These are phyloP conservation scores for Alectura lathami DNA, from an alignment of 2,113 vertebrate genomes.

Conservation along the genomic window DNA sequence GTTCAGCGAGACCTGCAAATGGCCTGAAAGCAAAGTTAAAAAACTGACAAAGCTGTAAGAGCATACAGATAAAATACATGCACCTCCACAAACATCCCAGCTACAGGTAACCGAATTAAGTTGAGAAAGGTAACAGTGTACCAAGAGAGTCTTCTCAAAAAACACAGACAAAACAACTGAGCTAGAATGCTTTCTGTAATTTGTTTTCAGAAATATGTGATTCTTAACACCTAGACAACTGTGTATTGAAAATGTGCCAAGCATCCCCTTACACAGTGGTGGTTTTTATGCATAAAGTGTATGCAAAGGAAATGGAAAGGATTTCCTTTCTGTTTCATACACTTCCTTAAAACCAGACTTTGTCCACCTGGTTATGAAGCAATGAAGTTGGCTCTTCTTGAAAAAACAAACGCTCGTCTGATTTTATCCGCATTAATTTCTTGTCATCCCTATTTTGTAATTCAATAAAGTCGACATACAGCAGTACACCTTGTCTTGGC, in stretches of 20 bases:
- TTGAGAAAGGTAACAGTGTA: neutral
- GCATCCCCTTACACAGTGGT: neutral
- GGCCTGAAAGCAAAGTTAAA: constrained; percentile 2
- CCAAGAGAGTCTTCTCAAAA: neutral
- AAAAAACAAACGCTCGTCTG: constrained; percentile 26
- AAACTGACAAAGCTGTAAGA: neutral
- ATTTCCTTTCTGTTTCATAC: constrained; percentile 58
- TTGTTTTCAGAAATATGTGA: neutral
- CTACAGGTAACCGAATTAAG: neutral
- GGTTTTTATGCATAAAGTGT: neutral
- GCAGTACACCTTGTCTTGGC: neutral
- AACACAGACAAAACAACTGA: neutral
- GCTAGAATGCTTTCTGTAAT: neutral
- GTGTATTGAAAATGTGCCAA: neutral
- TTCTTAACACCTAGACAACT: constrained; percentile 6
- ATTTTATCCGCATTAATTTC: neutral
- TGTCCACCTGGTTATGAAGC: constrained; percentile 45
- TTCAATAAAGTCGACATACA: neutral
- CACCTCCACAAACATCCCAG: neutral
- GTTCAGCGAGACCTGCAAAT: neutral
- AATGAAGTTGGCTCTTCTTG: neutral
- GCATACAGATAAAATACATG: accelerated
- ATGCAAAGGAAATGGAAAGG: constrained; percentile 56
- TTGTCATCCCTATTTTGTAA: neutral
- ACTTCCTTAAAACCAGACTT: constrained; percentile 47